Evolutionary conservation across 2,888 invertebrate genomes (phyloP).

Genomic region (Blomia tropicalis): DNA sequence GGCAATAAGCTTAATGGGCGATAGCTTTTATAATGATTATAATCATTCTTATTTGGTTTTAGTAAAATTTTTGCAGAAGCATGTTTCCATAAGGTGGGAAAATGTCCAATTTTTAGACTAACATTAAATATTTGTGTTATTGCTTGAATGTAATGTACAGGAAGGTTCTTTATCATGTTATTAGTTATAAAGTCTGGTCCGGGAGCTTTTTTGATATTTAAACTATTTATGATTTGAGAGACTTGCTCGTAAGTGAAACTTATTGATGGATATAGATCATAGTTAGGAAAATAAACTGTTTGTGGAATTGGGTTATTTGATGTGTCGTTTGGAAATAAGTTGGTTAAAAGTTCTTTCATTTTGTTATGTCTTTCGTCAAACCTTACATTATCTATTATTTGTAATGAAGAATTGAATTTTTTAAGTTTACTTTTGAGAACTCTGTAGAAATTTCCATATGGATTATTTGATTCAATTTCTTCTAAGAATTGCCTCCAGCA

Average conservation of each 20-base stretch:
- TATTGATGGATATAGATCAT: not conserved
- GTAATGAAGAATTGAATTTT: no score
- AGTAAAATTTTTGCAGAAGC: not conserved
- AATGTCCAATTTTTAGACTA: not conserved
- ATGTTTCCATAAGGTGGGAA: not conserved
- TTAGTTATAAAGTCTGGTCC: not conserved
- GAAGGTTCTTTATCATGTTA: not conserved
- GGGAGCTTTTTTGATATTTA: not conserved
- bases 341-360: not conserved
- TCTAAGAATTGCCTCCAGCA: no score
- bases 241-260: not conserved
- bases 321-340: not conserved
- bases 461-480: no score
- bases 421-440: no score
- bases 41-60: not conserved
- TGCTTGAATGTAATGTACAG: not conserved
- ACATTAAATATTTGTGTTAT: not conserved
- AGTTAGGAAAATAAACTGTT: not conserved
- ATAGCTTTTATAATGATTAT: not conserved
- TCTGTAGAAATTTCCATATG: no score
- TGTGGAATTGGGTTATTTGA: not conserved
- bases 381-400: no score
- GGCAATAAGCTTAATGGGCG: not conserved
- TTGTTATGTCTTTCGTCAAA: no score
- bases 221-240: not conserved